phyloP scores from a whole-genome alignment of 2,888 invertebrate genomes.

The Osmoderma eremita region DNA sequence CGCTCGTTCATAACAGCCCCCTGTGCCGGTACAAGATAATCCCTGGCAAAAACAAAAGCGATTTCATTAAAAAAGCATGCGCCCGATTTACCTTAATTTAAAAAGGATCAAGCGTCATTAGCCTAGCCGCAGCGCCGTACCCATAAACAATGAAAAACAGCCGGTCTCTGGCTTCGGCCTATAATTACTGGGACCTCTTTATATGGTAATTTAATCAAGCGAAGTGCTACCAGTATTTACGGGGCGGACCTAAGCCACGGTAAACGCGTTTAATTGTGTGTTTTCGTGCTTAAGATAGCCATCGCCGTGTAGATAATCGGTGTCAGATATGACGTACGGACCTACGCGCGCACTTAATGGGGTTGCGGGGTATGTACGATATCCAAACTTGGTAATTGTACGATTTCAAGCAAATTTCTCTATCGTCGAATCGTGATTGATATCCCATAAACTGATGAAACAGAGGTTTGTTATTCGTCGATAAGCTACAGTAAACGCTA shows the following conservation, averaged over 20 bases:
- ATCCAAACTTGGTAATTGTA: no score
- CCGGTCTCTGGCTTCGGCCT: conserved; percentile 16
- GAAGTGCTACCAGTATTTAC: conserved; percentile 30
- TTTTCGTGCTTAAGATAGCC: conserved; percentile 19
- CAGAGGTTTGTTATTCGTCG: no score
- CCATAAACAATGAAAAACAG: conserved; percentile 28
- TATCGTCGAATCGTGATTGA: no score
- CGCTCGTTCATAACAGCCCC: no score
- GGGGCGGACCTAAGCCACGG: neutral
- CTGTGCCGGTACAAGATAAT: no score
- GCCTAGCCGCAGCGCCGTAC: neutral
- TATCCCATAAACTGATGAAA: no score
- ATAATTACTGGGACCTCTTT: conserved; percentile 27
- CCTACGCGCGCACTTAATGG: neutral
- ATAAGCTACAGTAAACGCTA: no score
- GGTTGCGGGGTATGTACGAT: no score
- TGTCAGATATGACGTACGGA: conserved; percentile 4
- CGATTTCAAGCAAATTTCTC: no score
- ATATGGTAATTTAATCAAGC: conserved; percentile 35
- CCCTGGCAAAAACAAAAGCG: no score
- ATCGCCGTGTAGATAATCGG: conserved; percentile 9
- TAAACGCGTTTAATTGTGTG: conserved; percentile 16
- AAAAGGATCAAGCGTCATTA: conserved; percentile 31
- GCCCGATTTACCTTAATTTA: neutral
- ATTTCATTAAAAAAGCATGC: no score